phyloP scores from a whole-genome alignment of 2,888 invertebrate genomes.

The Argyresthia albistria region DNA sequence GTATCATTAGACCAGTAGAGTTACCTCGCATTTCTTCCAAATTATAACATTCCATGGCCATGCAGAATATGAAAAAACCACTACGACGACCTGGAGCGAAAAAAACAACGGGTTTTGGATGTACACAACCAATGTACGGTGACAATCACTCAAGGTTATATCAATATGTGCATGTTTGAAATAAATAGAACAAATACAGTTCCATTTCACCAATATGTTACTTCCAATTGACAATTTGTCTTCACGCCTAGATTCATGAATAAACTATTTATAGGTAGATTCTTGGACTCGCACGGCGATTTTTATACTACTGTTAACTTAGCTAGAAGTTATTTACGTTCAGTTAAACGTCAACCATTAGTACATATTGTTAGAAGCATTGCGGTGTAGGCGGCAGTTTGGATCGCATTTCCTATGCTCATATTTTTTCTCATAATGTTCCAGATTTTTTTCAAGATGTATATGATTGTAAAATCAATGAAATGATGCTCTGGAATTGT shows the following conservation, averaged over 20 bases:
- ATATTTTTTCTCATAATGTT: too few species aligned
- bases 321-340: not conserved
- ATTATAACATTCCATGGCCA: constrained; percentile 54
- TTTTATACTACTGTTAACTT: not conserved
- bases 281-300: not conserved
- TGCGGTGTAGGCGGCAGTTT: constrained; percentile 60
- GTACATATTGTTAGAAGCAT: constrained; percentile 58
- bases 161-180: constrained; percentile 16
- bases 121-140: constrained; percentile 61
- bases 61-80: constrained; percentile 47
- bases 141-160: constrained; percentile 28
- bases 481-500: too few species aligned
- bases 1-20: constrained; percentile 21
- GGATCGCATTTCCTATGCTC: not conserved
- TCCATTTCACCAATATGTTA: constrained; percentile 32
- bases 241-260: not conserved
- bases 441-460: too few species aligned
- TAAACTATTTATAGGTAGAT: not conserved
- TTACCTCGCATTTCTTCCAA: not conserved
- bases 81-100: constrained; percentile 43
- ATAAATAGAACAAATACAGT: constrained; percentile 10
- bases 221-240: constrained; percentile 32
- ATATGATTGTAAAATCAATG: too few species aligned
- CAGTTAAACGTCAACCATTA: constrained; percentile 40
- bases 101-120: constrained; percentile 46